These are phyloP conservation scores for Crioceris asparagi DNA, from an alignment of 2,888 invertebrate genomes.

Conservation along the genomic window DNA sequence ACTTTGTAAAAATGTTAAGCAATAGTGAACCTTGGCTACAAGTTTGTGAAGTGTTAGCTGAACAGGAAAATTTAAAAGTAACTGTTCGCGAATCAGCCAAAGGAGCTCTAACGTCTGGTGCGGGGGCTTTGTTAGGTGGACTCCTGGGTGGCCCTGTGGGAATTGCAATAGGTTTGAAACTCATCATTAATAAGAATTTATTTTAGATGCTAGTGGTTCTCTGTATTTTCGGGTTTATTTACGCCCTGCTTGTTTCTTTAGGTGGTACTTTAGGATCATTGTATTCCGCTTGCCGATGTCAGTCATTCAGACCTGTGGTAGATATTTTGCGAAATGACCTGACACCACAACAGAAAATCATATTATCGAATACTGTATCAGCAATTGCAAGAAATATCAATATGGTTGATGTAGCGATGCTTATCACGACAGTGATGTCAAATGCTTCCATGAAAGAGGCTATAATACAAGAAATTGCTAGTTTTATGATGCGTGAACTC, in stretches of 20 bases:
- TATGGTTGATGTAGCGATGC: conserved; percentile 22
- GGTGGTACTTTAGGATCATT: conserved; percentile 32
- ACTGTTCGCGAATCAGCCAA: conserved; percentile 31
- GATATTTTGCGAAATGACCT: conserved; percentile 20
- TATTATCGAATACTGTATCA: conserved; percentile 21
- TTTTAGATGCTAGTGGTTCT: too few species aligned
- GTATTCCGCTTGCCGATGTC: conserved; percentile 22
- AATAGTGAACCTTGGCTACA: conserved; percentile 14
- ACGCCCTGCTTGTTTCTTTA: conserved; percentile 18
- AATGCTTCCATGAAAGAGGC: conserved; percentile 21
- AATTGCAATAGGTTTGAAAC: conserved; percentile 30
- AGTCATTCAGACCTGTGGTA: conserved; percentile 31
- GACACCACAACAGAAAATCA: conserved; percentile 24
- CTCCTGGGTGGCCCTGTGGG: conserved; percentile 35
- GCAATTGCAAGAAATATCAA: conserved; percentile 21
- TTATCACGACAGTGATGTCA: conserved; percentile 22
- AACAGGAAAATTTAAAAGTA: conserved; percentile 30
- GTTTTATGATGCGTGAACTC: conserved; percentile 27
- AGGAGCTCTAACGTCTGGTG: conserved; percentile 30
- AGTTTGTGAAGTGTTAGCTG: conserved; percentile 28
- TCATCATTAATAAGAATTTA: too few species aligned
- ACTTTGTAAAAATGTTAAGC: too few species aligned
- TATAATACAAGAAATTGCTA: conserved; percentile 23
- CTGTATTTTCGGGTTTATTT: too few species aligned
- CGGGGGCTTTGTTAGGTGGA: conserved; percentile 31